Evolutionary conservation across 2,888 invertebrate genomes (phyloP), one percentile per base, ranked within the genome.

Genomic region (Conistra vaccinii): DNA sequence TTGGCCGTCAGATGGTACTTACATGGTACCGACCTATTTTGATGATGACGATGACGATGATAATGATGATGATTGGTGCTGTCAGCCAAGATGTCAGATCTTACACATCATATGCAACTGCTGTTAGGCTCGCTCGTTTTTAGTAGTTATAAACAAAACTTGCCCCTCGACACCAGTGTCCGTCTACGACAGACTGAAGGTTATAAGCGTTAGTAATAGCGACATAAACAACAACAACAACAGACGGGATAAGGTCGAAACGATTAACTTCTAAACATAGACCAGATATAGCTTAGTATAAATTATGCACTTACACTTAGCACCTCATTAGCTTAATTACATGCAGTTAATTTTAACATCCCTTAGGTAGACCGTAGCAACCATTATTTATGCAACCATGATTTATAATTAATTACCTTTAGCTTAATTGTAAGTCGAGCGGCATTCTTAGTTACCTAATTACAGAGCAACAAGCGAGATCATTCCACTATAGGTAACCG

Each of bases 371-470:
- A n/a, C n/a, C n/a, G 23, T 69, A 61, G 39, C n/a, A 39, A 45
- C 58, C 20, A 67, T 69, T 57, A 69, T 12, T 58, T 42, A 69
- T 53, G 69, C 53, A 69, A 60, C 26, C 51, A 63, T 72, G 61
- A 71, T 53, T 66, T 63, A 60, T 65, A 53, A 73, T 65, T 65
- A 53, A 73, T 65, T 26, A 48, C 7, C 20, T 7, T 62, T 17
- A 55, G 32, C 39, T 60, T 39, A 68, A 4, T 48, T 70, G 35
- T 51, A 60, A 55, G 62, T 60, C 20, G 71, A 70, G 63, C 42
- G 53, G 61, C 67, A 70, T 83, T 76, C 69, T 60, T 12, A 51
- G 80, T 80, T 83, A n/a, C n/a, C n/a, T n/a, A 78, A 73, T 83
- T 35, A 70, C 68, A 20, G 29, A 72, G 45, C 55, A 68, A 69